Base-by-base conservation (phyloP, 2,113 vertebrate species). In the Antennarius striatus region DNA sequence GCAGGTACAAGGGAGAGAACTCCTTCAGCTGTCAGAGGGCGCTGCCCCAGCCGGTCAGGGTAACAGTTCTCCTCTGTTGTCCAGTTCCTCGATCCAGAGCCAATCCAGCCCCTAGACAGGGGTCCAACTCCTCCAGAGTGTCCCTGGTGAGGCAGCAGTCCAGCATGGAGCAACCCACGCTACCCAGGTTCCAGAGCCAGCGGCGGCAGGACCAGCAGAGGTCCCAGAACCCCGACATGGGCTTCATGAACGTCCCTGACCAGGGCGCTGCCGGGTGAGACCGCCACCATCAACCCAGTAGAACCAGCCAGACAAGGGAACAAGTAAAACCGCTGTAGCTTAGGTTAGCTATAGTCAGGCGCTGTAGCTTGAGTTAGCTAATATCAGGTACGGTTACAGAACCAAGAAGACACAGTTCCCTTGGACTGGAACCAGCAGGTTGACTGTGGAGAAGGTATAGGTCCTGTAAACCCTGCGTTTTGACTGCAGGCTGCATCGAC, bases 221-320 rank as follows among this genome's bases (percentile, higher is more conserved):
- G 48, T 3, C 3, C 1, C 73, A 47, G 3, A 32, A 80, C 3
- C 49, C 66, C 0, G 90, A 95, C 84, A 87, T 92, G 88, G 88
- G 85, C 36, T 95, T 95, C 82, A 95, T 95, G 94, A 75, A 85
- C 0, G 94, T 95, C 22, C 94, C 94, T 0, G 94, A 95, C 5
- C 91, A 93, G 64, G 94, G 94, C 0, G 93, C 92, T 1, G 93
- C 94, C 1, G 94, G 94, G 94, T 95, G 61, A 92, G 91, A 4
- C 32, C 7, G 32, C 32, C 32, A 22, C 32, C 5, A 36, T 1
- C 32, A 2, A 36, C 32, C 32, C 3, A 3, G 32, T 36, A 36
- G 32, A 36, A 36, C 32, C 32, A 36, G 32, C 7, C 1, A 36
- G 7, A 4, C 32, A 36, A 36, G 2, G 4, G 5, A 36, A 36